These are phyloP conservation scores for Erebia aethiops DNA, from an alignment of 2,888 invertebrate genomes.

Conservation along the genomic window DNA sequence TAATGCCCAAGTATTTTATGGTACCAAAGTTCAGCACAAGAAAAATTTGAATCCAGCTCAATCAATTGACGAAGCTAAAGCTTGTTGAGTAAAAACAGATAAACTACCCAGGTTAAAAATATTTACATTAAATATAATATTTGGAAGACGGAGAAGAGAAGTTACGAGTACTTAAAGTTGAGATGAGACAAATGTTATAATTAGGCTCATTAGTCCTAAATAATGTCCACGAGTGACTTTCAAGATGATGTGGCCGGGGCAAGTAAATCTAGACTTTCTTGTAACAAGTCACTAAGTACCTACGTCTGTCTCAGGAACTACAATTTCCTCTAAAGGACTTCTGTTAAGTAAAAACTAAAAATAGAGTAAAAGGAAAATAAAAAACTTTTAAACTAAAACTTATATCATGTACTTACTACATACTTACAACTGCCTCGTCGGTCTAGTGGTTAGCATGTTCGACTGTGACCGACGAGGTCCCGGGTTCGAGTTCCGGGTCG, in stretches of 20 bases:
- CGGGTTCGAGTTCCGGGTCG: too few species aligned
- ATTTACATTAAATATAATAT: neutral
- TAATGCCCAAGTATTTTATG: too few species aligned
- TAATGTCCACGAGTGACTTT: conserved; percentile 28
- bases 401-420: too few species aligned
- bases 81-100: neutral
- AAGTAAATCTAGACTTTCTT: conserved; percentile 31
- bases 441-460: too few species aligned
- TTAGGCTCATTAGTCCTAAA: conserved; percentile 36
- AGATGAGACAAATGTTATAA: conserved; percentile 12
- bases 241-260: conserved; percentile 14
- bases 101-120: neutral
- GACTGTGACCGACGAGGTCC: too few species aligned
- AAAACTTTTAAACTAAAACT: neutral
- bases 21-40: too few species aligned
- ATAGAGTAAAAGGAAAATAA: neutral
- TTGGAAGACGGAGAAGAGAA: neutral
- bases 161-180: neutral
- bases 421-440: too few species aligned
- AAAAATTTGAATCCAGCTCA: too few species aligned
- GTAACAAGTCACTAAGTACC: conserved; percentile 30
- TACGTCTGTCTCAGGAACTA: conserved; percentile 17
- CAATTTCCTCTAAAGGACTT: conserved; percentile 20
- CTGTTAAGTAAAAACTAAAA: neutral
- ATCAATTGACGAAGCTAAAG: too few species aligned